These are phyloP conservation scores for Hypomecis punctinalis DNA, from an alignment of 2,888 invertebrate genomes.

Conservation along the genomic window DNA sequence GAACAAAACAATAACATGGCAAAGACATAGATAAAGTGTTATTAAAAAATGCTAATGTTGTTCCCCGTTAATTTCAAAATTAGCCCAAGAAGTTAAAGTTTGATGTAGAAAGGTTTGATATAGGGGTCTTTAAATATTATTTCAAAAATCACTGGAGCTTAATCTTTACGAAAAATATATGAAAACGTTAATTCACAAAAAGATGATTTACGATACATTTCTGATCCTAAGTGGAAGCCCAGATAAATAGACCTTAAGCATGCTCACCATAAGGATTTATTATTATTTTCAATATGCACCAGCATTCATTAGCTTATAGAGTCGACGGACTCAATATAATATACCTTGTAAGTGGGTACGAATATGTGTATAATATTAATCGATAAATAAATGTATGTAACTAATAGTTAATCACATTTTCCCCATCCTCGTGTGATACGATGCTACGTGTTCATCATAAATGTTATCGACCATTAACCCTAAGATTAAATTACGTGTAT, in stretches of 20 bases:
- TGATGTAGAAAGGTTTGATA: no score
- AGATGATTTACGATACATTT: neutral
- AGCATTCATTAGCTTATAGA: constrained; percentile 6
- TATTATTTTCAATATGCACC: neutral
- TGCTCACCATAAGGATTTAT: neutral
- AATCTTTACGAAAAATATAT: no score
- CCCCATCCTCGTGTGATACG: constrained; percentile 73
- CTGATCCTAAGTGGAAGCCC: neutral
- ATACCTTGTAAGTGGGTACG: constrained; percentile 13
- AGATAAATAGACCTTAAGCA: neutral
- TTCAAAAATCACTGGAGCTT: no score
- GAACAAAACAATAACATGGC: no score
- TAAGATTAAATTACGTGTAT: constrained; percentile 41
- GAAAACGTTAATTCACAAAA: no score
- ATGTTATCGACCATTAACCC: constrained; percentile 59
- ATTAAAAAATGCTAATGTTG: no score
- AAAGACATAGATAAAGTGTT: no score
- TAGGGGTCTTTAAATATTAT: no score
- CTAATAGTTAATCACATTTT: constrained; percentile 51
- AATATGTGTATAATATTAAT: constrained; percentile 51
- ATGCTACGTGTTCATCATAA: constrained; percentile 71
- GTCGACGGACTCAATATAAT: constrained; percentile 9
- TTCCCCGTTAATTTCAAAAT: no score
- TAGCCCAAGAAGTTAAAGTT: no score
- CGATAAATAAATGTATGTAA: constrained; percentile 54